Base-by-base conservation (phyloP, 2,888 invertebrate species). In the Chrysopilus asiliformis region DNA sequence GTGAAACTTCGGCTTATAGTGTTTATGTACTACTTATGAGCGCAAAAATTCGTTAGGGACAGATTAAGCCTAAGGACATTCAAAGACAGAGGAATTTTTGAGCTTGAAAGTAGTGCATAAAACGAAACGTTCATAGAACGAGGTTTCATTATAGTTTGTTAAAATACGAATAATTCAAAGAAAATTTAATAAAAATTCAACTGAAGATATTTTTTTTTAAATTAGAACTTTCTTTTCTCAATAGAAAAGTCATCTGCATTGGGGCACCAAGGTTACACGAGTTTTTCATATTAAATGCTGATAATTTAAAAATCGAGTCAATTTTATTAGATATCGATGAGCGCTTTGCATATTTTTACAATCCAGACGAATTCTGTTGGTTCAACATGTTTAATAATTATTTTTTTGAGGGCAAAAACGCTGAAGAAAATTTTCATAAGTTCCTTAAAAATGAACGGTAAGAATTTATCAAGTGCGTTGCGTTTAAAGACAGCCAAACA, bases 381-480 rank as follows among this genome's bases (percentile, higher is more conserved):
- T 93, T 84, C 62, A 94, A 93, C 59, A 78, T 87, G 72, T 89
- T 91, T 55, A 94, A 93, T 54, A 74, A 89, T 58, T 74, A 85
- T 53, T 81, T 91, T 53, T 90, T 90, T 52, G 70, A 75, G 45
- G 66, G 65, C 12, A 26, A 33, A 19, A 7, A 5, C 3, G 26
- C 32, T 7, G 65, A 68, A 35, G 66, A 72, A 19, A 70, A 74
- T 38, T 71, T 80, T 36, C 68, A 68, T 43, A 68, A 72, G 40
- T 82, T 80, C 53, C 52, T 83, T 1, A 69, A 71, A 49, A 65
- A 64, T 32, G 56, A 67, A 7, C 60, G 52, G 76, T 76, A 56
- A 56, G 57, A 53, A 34, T 46, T n/a, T n/a, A n/a, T n/a, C n/a
- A 15, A 25, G 13, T 33, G 15, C 18, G 30, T 40, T 39, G 18